These are phyloP conservation scores for Acrocephalus scirpaceus DNA, from an alignment of 2,797 vertebrate genomes.

Conservation along the genomic window DNA sequence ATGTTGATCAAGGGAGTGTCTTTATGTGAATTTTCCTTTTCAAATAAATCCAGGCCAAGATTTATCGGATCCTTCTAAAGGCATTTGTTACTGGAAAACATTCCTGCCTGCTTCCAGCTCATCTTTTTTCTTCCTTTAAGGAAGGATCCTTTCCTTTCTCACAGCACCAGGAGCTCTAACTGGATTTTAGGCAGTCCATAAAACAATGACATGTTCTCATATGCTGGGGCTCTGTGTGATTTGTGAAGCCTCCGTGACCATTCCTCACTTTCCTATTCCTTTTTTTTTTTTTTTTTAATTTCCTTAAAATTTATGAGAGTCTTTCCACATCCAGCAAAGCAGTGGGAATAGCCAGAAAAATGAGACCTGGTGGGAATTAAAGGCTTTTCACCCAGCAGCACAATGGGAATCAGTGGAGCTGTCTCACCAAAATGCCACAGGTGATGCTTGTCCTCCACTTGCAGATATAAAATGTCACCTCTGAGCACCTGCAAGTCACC, in stretches of 20 bases:
- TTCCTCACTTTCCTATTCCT: background rate
- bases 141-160: constrained; percentile 18
- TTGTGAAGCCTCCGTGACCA: background rate
- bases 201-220: background rate
- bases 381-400: background rate
- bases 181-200: background rate
- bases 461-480: background rate
- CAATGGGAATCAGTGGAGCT: background rate
- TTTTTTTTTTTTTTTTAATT: background rate
- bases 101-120: constrained; percentile 54
- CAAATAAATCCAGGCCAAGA: constrained; percentile 67
- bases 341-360: background rate
- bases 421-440: background rate
- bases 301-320: constrained; percentile 1
- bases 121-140: constrained; percentile 31
- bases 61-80: constrained; percentile 64
- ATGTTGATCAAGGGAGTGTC: constrained; percentile 71
- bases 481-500: background rate
- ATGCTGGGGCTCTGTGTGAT: background rate
- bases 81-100: constrained; percentile 63
- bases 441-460: background rate
- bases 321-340: background rate
- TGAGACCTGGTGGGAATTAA: background rate
- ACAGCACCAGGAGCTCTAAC: background rate
- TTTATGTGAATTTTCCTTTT: constrained; percentile 70